These are phyloP conservation scores for Dusona sp. DNA, from an alignment of 2,888 invertebrate species.

Conservation along the genomic window DNA sequence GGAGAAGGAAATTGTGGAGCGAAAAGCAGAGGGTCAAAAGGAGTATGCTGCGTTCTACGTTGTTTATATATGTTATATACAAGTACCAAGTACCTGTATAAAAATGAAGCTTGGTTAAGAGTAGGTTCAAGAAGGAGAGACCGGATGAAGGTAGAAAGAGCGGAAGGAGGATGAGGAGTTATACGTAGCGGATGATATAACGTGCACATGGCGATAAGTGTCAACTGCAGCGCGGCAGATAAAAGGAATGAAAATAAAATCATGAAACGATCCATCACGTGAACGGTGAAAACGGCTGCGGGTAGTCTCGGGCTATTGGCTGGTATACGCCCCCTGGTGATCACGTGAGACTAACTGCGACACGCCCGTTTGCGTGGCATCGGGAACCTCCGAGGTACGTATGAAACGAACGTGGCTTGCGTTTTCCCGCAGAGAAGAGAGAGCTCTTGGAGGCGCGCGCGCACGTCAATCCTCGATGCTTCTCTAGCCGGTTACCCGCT, in stretches of 20 bases:
- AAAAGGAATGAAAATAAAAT: conserved; percentile 83
- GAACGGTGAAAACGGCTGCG: conserved; percentile 80
- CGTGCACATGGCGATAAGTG: conserved; percentile 80
- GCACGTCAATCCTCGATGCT: conserved; percentile 49
- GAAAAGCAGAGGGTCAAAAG: conserved; percentile 46
- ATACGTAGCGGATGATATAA: conserved; percentile 61
- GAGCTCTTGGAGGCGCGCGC: conserved; percentile 43
- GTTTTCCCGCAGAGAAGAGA: conserved; percentile 40
- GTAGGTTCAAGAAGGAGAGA: conserved; percentile 12
- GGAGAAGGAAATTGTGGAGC: conserved; percentile 16
- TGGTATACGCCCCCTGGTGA: conserved; percentile 75
- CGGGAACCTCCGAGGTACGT: conserved; percentile 57
- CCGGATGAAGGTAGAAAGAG: conserved; percentile 24
- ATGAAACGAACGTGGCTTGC: conserved; percentile 64
- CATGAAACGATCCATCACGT: conserved; percentile 83
- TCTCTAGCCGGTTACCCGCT: conserved; percentile 73
- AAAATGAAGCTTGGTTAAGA: conserved; percentile 7
- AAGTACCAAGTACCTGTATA: not conserved
- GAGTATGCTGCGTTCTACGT: conserved; percentile 26
- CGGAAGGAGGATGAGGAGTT: conserved; percentile 30
- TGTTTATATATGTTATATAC: not conserved
- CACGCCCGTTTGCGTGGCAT: conserved; percentile 72
- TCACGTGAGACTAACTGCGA: conserved; percentile 76
- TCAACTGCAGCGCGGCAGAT: conserved; percentile 84
- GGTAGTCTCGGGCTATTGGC: conserved; percentile 66